Conservation (phyloP, 2,797 vertebrate genomes). For the Varecia variegata region DNA sequence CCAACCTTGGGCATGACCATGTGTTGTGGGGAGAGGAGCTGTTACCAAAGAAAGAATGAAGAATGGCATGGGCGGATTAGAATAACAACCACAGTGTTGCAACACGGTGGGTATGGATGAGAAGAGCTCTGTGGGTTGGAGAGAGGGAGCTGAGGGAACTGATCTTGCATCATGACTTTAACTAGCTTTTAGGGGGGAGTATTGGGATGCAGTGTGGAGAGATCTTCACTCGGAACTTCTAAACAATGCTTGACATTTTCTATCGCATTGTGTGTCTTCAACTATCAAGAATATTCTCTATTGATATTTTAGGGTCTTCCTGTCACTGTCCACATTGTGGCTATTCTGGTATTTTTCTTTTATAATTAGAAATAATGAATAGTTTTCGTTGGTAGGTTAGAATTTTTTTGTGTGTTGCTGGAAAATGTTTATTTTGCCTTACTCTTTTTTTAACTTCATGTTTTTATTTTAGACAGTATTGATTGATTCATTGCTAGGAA, state of each 20-base stretch:
- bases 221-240: not conserved
- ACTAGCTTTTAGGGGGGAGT: not conserved
- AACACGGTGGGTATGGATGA: not conserved
- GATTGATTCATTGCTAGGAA: not conserved
- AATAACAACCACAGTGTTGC: not conserved
- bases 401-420: not conserved
- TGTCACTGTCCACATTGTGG: not conserved
- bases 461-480: conserved; percentile 22
- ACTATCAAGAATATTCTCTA: not conserved
- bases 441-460: not conserved
- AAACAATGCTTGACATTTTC: not conserved
- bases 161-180: not conserved
- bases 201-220: accelerated
- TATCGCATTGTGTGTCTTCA: not conserved
- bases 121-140: not conserved
- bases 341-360: not conserved
- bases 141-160: not conserved
- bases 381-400: not conserved
- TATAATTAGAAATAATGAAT: not conserved
- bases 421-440: not conserved
- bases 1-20: not conserved
- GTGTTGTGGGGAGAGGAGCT: not conserved
- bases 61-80: not conserved
- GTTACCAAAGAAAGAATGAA: not conserved
- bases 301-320: not conserved